These are phyloP conservation scores for Emys orbicularis DNA, from an alignment of 2,797 vertebrate species.

Conservation along the genomic window DNA sequence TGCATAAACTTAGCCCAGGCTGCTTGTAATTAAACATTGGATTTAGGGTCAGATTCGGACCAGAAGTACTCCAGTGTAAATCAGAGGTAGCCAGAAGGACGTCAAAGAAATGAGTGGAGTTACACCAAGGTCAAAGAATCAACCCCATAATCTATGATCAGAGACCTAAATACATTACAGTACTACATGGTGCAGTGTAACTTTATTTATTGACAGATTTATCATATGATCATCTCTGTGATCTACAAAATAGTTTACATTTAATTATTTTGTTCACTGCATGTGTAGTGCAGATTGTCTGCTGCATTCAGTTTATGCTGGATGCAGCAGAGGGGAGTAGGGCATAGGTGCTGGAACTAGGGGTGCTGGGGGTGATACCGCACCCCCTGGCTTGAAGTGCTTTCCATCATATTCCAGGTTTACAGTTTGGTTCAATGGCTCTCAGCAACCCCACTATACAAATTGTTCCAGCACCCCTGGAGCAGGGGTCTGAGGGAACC, in stretches of 20 bases:
- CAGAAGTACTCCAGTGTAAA: neutral
- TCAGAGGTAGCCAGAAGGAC: neutral
- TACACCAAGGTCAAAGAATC: neutral
- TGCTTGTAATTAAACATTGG: neutral
- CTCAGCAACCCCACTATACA: no score
- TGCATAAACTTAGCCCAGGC: neutral
- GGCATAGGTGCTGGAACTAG: no score
- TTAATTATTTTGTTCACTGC: neutral
- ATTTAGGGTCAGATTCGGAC: neutral
- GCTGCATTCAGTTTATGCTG: neutral
- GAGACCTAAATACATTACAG: neutral
- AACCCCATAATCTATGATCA: neutral
- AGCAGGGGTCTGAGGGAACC: neutral
- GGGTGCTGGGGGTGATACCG: no score
- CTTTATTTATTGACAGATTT: neutral
- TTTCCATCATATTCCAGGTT: no score
- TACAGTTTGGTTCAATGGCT: no score
- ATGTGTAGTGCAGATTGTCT: neutral
- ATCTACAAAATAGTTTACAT: neutral
- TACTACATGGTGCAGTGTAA: neutral
- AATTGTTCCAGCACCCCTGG: no score
- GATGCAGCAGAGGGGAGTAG: neutral
- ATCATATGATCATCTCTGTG: neutral
- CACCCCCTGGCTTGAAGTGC: no score
- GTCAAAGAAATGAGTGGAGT: neutral